Evolutionary conservation across 2,113 vertebrate species (phyloP).

Genomic region (Campylomormyrus numenius): DNA sequence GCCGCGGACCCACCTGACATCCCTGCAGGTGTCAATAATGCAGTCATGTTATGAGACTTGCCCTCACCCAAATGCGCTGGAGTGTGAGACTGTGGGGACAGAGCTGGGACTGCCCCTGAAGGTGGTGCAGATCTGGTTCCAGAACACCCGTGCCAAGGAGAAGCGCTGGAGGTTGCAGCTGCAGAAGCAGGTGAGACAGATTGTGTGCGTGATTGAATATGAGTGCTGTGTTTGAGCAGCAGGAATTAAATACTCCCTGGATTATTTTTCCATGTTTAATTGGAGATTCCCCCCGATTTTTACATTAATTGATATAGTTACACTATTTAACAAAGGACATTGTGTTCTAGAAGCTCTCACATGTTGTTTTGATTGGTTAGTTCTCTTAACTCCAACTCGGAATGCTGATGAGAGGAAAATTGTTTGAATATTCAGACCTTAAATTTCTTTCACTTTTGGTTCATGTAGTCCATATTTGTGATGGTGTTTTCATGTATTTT

Average conservation of each 20-base stretch:
- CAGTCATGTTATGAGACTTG: constrained; percentile 85
- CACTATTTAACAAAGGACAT: not conserved
- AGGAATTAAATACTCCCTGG: not conserved
- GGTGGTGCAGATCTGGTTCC: constrained; percentile 91
- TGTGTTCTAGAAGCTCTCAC: not conserved
- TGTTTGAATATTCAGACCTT: not conserved
- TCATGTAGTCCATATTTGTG: not conserved
- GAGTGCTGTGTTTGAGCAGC: not conserved
- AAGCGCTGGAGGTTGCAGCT: constrained; percentile 82
- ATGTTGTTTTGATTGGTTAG: not conserved
- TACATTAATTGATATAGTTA: not conserved
- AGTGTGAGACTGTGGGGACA: constrained; percentile 76
- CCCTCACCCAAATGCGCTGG: constrained; percentile 80
- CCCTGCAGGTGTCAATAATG: constrained; percentile 78
- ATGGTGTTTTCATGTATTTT: not conserved
- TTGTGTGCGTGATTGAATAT: not conserved
- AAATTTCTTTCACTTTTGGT: not conserved
- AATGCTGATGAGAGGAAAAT: not conserved
- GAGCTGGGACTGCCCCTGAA: constrained; percentile 79
- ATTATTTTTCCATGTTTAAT: not conserved
- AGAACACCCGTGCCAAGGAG: constrained; percentile 86
- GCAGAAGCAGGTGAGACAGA: constrained; percentile 58
- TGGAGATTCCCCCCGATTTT: not conserved
- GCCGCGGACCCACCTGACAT: constrained; percentile 81
- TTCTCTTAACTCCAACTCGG: not conserved